Evolutionary conservation across 2,113 vertebrate genomes (phyloP).

Genomic region (Ochotona princeps): DNA sequence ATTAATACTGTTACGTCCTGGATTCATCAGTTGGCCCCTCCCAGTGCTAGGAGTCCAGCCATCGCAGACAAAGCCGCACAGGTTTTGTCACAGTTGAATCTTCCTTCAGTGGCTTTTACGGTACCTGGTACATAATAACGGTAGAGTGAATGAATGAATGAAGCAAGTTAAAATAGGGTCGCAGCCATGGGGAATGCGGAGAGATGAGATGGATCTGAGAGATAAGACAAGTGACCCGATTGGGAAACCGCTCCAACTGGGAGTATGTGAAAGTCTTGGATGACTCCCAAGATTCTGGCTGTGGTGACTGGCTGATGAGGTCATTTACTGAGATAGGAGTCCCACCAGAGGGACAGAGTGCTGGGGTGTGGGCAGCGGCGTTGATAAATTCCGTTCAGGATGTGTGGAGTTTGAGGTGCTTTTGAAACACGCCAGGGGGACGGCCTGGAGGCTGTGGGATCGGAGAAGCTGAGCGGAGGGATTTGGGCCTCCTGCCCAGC

Average conservation of each 20-base stretch:
- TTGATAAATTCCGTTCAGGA: slow-evolving; percentile 37
- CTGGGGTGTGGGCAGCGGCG: background rate
- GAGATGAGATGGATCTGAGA: slow-evolving; percentile 31
- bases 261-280: slow-evolving; percentile 44
- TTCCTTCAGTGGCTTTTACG: background rate
- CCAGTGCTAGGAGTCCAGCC: background rate
- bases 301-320: slow-evolving; percentile 55
- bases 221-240: slow-evolving; percentile 36
- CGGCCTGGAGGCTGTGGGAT: slow-evolving; percentile 43
- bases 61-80: background rate
- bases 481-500: background rate
- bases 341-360: slow-evolving; percentile 33
- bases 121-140: background rate
- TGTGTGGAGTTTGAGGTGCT: slow-evolving; percentile 8
- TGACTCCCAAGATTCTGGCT: slow-evolving; percentile 54
- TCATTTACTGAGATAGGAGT: slow-evolving; percentile 60
- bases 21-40: background rate
- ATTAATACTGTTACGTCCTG: background rate
- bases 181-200: background rate
- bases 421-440: slow-evolving; percentile 42
- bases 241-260: slow-evolving; percentile 16
- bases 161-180: slow-evolving; percentile 16
- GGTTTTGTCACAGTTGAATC: background rate
- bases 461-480: slow-evolving; percentile 8
- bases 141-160: slow-evolving; percentile 4